Conservation (phyloP, 2,797 vertebrate species). For the Dallia pectoralis region DNA sequence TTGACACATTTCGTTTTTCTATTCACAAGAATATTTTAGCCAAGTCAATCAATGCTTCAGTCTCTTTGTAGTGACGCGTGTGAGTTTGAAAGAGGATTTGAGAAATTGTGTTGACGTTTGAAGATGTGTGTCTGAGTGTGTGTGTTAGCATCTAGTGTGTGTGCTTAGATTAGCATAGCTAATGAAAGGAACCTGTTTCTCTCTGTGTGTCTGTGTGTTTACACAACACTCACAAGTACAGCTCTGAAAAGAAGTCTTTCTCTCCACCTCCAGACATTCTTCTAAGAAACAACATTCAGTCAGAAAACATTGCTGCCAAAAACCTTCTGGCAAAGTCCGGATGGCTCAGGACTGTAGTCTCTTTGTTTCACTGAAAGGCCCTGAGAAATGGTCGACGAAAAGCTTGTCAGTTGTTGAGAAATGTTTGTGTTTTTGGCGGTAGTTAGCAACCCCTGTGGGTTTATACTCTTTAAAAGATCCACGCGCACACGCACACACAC, state of each 20-base stretch:
- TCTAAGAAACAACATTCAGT: conserved; percentile 55
- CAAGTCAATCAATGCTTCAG: conserved; percentile 5
- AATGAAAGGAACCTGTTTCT: conserved; percentile 71
- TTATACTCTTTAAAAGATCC: conserved; percentile 25
- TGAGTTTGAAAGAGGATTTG: too few relatives aligned
- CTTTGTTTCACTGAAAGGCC: conserved; percentile 52
- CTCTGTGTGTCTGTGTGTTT: conserved; percentile 62
- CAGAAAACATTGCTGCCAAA: conserved; percentile 57
- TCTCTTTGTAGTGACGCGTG: conserved; percentile 62
- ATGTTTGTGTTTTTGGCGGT: conserved; percentile 38
- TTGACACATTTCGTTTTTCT: too few relatives aligned
- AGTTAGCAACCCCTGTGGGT: conserved; percentile 24
- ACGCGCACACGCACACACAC: too few relatives aligned
- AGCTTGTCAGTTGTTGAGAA: conserved; percentile 38
- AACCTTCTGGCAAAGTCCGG: conserved; percentile 57
- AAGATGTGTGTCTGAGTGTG: too few relatives aligned
- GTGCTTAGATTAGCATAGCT: conserved; percentile 68
- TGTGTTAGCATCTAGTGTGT: background rate
- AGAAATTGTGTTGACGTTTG: too few relatives aligned
- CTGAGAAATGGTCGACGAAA: conserved; percentile 41
- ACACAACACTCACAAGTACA: conserved; percentile 53
- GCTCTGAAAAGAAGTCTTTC: conserved; percentile 63
- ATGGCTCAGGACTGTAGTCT: conserved; percentile 49
- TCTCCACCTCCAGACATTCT: conserved; percentile 60
- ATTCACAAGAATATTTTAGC: too few relatives aligned